A percentile compares a stretch with the other conserved stretches of the same genome.
These are phyloP conservation scores for Lerema accius DNA, from an alignment of 1,140 invertebrate species.

Conservation along the genomic window DNA sequence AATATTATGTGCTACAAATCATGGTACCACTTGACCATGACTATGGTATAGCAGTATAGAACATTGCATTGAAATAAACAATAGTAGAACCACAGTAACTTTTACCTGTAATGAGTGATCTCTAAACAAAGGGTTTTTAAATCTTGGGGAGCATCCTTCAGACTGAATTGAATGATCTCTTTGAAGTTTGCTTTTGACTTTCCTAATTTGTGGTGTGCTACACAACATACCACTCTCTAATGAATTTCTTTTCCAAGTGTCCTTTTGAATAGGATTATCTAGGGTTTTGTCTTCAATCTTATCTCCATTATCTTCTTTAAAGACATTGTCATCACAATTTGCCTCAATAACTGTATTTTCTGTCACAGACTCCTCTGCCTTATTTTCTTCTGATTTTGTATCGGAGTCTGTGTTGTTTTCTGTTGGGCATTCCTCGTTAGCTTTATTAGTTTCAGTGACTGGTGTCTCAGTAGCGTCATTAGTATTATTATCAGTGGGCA, in stretches of 20 bases:
- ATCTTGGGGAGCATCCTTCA: constrained; percentile 74
- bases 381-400: constrained; percentile 58
- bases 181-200: constrained; percentile 64
- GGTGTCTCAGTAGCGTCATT: constrained; percentile 8
- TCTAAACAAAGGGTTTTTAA: constrained; percentile 76
- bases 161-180: constrained; percentile 79
- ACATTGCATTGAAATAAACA: too few species aligned
- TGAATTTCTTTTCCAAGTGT: constrained; percentile 72
- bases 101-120: constrained; percentile 79
- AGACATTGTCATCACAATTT: constrained; percentile 6
- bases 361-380: constrained; percentile 60
- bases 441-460: constrained; percentile 16
- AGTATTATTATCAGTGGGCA: constrained; percentile 53
- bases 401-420: constrained; percentile 42
- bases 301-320: constrained; percentile 36
- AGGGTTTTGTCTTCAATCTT: constrained; percentile 60
- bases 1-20: too few species aligned
- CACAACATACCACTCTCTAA: constrained; percentile 66
- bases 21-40: too few species aligned
- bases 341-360: constrained; percentile 67
- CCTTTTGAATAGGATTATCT: constrained; percentile 61
- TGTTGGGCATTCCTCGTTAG: constrained; percentile 18
- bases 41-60: too few species aligned
- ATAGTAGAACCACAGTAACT: too few species aligned
- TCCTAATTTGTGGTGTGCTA: constrained; percentile 51